phyloP scores from a whole-genome alignment of 1,140 invertebrate genomes.

The Drosophila repletoides region DNA sequence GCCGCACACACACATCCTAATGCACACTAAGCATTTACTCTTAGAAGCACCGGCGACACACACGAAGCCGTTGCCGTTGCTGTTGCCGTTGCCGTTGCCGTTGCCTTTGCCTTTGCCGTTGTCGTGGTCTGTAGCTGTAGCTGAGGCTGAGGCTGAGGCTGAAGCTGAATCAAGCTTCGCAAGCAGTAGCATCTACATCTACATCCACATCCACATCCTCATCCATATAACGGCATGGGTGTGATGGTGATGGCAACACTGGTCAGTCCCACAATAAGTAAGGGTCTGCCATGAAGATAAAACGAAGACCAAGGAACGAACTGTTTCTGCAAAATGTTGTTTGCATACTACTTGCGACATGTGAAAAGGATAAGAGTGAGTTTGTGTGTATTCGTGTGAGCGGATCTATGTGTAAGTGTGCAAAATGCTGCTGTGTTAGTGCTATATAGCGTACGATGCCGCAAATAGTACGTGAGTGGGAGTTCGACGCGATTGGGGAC shows the following conservation, averaged over 20 bases:
- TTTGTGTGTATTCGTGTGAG: constrained; percentile 7
- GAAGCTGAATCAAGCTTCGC: constrained; percentile 71
- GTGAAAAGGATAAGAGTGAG: constrained; percentile 78
- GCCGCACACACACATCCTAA: constrained; percentile 24
- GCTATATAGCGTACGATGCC: constrained; percentile 68
- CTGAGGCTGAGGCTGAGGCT: constrained; percentile 58
- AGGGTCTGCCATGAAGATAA: constrained; percentile 82
- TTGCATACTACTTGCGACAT: constrained; percentile 82
- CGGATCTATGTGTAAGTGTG: constrained; percentile 5
- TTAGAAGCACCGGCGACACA: constrained; percentile 65
- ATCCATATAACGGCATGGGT: constrained; percentile 19
- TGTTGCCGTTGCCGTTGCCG: too few species aligned
- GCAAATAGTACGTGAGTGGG: constrained; percentile 77
- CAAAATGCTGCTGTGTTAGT: constrained; percentile 44
- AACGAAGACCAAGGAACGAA: constrained; percentile 82
- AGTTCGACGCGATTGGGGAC: constrained; percentile 76
- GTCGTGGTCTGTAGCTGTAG: too few species aligned
- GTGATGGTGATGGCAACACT: constrained; percentile 55
- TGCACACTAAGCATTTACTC: constrained; percentile 56
- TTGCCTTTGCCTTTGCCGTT: too few species aligned
- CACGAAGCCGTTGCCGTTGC: constrained; percentile 41
- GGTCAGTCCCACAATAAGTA: constrained; percentile 79
- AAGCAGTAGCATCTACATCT: constrained; percentile 49
- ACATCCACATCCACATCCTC: constrained; percentile 32
- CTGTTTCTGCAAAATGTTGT: constrained; percentile 82